Percentiles rank a stretch among this genome's conserved stretches.
These are phyloP conservation scores for Enteromius argenteus DNA, from an alignment of 2,797 vertebrate genomes.

Conservation along the genomic window DNA sequence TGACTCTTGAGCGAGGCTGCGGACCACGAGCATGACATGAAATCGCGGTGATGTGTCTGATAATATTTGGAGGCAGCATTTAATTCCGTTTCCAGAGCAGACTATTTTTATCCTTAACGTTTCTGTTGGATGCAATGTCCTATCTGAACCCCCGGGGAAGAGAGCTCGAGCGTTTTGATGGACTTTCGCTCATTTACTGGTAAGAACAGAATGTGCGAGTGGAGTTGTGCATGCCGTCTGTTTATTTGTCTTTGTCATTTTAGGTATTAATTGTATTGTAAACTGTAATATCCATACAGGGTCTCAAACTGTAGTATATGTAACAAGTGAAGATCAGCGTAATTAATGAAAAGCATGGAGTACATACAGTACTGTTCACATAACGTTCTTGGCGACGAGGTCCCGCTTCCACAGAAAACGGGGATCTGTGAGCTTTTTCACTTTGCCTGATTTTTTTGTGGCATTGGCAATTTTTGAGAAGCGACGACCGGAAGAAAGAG, in stretches of 20 bases:
- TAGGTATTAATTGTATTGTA: background rate
- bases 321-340: background rate
- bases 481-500: background rate
- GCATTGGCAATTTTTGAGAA: background rate
- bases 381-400: background rate
- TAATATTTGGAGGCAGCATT: constrained; percentile 33
- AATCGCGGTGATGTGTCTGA: constrained; percentile 53
- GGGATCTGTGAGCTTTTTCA: background rate
- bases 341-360: background rate
- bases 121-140: constrained; percentile 76
- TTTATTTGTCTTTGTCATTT: background rate
- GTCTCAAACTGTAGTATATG: background rate
- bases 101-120: constrained; percentile 30
- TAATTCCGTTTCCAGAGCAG: constrained; percentile 29
- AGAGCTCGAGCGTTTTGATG: constrained; percentile 85
- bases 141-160: constrained; percentile 79
- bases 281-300: background rate
- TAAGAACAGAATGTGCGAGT: constrained; percentile 64
- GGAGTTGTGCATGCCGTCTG: background rate
- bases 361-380: background rate
- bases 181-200: constrained; percentile 91
- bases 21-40: constrained; percentile 42
- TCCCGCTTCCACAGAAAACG: background rate
- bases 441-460: background rate
- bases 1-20: constrained; percentile 64